Evolutionary conservation across 2,888 invertebrate genomes (phyloP).

Genomic region (Drosophila yooni): DNA sequence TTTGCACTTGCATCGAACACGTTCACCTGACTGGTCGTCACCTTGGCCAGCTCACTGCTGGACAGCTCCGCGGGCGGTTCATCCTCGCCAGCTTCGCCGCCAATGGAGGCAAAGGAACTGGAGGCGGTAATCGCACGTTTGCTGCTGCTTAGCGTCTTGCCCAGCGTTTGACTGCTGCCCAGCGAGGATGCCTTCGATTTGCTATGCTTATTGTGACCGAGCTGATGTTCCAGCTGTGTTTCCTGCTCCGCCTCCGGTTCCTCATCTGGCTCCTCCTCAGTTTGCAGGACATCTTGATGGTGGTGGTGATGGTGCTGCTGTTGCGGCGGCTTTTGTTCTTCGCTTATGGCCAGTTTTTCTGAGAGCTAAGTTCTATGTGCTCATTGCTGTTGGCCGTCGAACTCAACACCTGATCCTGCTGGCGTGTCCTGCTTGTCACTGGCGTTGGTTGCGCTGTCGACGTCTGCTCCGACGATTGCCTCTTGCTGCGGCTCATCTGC

Average conservation of each 20-base stretch:
- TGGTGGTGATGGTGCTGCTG: constrained; percentile 25
- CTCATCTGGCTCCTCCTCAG: constrained; percentile 18
- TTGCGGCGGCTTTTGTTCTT: constrained; percentile 37
- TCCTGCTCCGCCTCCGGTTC: constrained; percentile 13
- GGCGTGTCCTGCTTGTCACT: constrained; percentile 9
- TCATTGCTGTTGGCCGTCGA: constrained; percentile 66
- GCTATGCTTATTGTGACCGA: constrained; percentile 68
- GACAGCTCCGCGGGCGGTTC: constrained; percentile 3
- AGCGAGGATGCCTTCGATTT: constrained; percentile 81
- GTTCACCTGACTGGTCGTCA: constrained; percentile 19
- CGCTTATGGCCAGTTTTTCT: constrained; percentile 58
- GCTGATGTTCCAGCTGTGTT: constrained; percentile 47
- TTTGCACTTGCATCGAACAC: constrained; percentile 15
- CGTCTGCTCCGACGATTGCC: constrained; percentile 25
- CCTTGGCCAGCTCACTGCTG: constrained; percentile 18
- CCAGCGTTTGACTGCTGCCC: constrained; percentile 80
- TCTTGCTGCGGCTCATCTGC: constrained; percentile 19
- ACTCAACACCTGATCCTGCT: constrained; percentile 22
- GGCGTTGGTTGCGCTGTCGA: constrained; percentile 24
- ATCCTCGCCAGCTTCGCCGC: constrained; percentile 37
- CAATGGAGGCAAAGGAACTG: constrained; percentile 74
- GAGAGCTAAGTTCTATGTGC: constrained; percentile 80
- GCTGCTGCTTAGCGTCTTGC: constrained; percentile 69
- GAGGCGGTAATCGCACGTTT: constrained; percentile 77
- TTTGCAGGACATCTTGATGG: constrained; percentile 11